Base-by-base conservation (phyloP, 2,888 invertebrate species). In the Stomorhina lunata region DNA sequence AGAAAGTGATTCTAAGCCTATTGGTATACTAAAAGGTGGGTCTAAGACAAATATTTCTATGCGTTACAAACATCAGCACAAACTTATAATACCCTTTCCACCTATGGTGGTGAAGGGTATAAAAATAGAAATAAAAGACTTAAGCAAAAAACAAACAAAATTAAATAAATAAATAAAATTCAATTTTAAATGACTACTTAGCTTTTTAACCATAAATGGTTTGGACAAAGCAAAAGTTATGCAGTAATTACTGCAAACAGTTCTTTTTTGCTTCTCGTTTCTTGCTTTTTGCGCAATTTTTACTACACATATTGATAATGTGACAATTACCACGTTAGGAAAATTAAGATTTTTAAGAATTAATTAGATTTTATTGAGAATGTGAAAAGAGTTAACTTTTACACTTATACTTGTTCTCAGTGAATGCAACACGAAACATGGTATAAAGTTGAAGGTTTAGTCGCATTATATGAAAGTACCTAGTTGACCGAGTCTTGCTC, bases 171-270 rank as follows among this genome's bases (percentile, higher is more conserved):
- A 72, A 77, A 55, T 59, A 61, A 77, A 72, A 34, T 2, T 50
- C 27, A 75, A 55, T 53, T 81, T 59, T 34, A 71, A 81, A 59
- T 71, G 53, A 81, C 59, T 76, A 65, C 59, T 50, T 59, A 75
- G 17, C 34, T 72, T 77, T 32, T 25, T 50, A 25, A 48, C 81
- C 81, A 15, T 81, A 81, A 81, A 81, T 61, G 81, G 72, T 17
- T 22, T 50, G 50, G 40, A 25, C 53, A 43, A 43, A 43, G 66
- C 77, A 72, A 75, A 72, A 81, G 72, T 57, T 77, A 77, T 77
- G 81, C 77, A 72, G 81, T 77, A 81, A 77, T 72, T 81, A 72
- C 77, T 72, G 66, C 72, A 40, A 29, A 65, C 12, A 17, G 25
- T 22, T 34, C n/a, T 59, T 66, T 25, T 17, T 22, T 15, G 32